Conservation (phyloP, 2,888 invertebrate species). For the Habrosyne pyritoides region DNA sequence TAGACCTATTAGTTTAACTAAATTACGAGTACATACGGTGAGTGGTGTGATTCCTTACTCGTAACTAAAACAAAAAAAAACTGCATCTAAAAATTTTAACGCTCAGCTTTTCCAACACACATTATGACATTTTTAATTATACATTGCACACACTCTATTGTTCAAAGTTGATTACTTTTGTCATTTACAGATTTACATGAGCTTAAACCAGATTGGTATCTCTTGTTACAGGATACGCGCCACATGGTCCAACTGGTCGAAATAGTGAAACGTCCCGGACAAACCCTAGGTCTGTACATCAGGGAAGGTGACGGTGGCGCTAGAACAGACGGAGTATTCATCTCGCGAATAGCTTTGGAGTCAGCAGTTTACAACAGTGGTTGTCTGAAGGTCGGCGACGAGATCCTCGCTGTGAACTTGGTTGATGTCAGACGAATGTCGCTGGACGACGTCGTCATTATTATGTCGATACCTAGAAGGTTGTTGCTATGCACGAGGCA, state of each 20-base stretch:
- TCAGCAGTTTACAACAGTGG: conserved; percentile 99
- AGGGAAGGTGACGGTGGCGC: conserved; percentile 99
- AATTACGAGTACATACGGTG: too few species aligned
- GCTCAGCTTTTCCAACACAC: too few species aligned
- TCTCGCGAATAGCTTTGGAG: conserved; percentile 95
- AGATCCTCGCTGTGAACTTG: conserved; percentile 98
- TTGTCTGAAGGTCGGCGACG: conserved; percentile 98
- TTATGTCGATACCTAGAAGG: conserved; percentile 99
- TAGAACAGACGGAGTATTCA: conserved; percentile 98
- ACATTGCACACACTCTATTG: too few species aligned
- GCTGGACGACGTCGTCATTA: conserved; percentile 99
- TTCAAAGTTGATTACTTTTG: not conserved
- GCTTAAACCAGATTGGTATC: not conserved
- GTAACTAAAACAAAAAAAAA: too few species aligned
- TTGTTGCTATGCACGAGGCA: conserved; percentile 96
- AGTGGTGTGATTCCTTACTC: too few species aligned
- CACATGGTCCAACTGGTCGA: conserved; percentile 96
- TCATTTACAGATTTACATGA: not conserved
- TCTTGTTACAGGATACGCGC: conserved; percentile 84
- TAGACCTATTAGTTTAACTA: too few species aligned
- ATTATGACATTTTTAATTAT: too few species aligned
- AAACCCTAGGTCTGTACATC: conserved; percentile 98
- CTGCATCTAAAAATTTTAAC: too few species aligned
- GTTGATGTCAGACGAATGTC: conserved; percentile 99
- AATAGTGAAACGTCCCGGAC: conserved; percentile 99